phyloP scores from a whole-genome alignment of 2,113 vertebrate species.

The Laticauda colubrina region DNA sequence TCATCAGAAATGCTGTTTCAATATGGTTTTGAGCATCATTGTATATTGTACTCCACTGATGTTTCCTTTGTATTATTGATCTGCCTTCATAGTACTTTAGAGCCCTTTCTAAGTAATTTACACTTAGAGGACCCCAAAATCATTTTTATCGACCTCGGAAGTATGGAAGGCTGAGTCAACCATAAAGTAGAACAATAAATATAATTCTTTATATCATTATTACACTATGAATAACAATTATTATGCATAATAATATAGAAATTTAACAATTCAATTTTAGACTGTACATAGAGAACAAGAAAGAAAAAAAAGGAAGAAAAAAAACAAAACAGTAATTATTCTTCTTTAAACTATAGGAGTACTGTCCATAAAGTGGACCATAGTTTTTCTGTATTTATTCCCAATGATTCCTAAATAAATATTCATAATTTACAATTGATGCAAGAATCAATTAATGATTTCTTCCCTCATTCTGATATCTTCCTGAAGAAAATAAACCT shows the following conservation, averaged over 20 bases:
- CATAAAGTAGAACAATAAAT: slow-evolving; percentile 25
- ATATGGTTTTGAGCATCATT: slow-evolving; percentile 19
- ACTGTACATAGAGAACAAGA: not conserved
- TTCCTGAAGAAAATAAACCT: not conserved
- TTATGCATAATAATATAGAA: not conserved
- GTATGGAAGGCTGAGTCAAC: too few species aligned
- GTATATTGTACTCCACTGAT: slow-evolving; percentile 18
- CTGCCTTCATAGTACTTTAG: not conserved
- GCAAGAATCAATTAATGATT: not conserved
- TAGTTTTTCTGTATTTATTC: not conserved
- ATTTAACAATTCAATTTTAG: not conserved
- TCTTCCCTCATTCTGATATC: not conserved
- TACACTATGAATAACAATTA: slow-evolving; percentile 39
- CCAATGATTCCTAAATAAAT: not conserved
- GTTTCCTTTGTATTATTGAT: slow-evolving; percentile 11
- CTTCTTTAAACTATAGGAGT: not conserved
- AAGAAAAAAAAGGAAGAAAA: not conserved
- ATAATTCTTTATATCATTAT: slow-evolving; percentile 44
- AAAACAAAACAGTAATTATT: not conserved
- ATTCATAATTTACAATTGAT: not conserved
- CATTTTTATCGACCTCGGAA: too few species aligned
- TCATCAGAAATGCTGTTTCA: not conserved
- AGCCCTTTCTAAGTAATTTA: too few species aligned
- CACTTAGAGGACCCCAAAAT: too few species aligned
- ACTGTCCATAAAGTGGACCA: not conserved